Evolutionary conservation across 1,140 invertebrate species (phyloP), one percentile per base, ranked within the genome.

Genomic region (Telenomus remus): DNA sequence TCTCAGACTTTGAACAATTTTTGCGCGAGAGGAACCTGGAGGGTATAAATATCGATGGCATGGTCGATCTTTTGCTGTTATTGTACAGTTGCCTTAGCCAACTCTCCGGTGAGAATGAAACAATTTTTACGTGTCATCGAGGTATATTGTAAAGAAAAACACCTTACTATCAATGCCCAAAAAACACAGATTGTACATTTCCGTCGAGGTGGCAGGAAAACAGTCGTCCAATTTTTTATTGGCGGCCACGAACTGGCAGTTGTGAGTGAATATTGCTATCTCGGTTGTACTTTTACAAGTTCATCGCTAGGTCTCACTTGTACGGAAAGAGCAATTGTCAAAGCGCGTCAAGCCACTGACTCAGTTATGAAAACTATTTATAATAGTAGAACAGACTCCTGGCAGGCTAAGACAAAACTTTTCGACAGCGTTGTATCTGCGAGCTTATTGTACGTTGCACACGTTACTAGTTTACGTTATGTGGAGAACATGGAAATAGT

Each of bases 351-450:
- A 13, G 35, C 51, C 13, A 13, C 35, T 9, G 51, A 35, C n/a
- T 34, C 51, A 10, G 37, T 42, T 16, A 27, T 55, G 53, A 27
- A 8, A 39, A 55, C 14, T 15, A 11, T 44, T 9, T 12, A 1
- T 9, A 44, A 27, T 0, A 33, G 53, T 13, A 55, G 44, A 44
- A 44, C 53, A 10, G 53, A 55, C 11, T 55, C 43, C 8, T 44
- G 43, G 43, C 6, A n/a, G 6, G 11, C 11, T 8, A 44, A 44
- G 39, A 44, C 13, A 44, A 44, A 44, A 13, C 13, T 44, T 3
- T 44, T 44, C n/a, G 43, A 44, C 43, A 44, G 43, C 12, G 12
- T 13, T 2, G n/a, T 44, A 44, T 44, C 43, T 13, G 11, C 43
- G 13, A 44, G 8, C 1, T 8, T 44, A 8, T 44, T 44, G 8